These are phyloP conservation scores for cattle (Bos taurus) DNA, from an alignment of 2,113 vertebrate genomes.

Conservation along the genomic window ARS-UCD2.0 NC_037333.1:115915501-115916000, in stretches of 20 bases:
- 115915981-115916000: background rate
- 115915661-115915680: fast-evolving
- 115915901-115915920: background rate
- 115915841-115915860: background rate
- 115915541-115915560: background rate
- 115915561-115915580: background rate
- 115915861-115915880: background rate
- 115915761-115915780: background rate
- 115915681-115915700: fast-evolving
- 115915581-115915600: background rate
- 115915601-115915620: too few species aligned
- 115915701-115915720: background rate
- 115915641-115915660: background rate
- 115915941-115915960: background rate
- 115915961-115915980: background rate
- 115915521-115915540: fast-evolving
- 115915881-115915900: background rate
- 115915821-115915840: background rate
- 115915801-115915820: background rate
- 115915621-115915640: background rate
- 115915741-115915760: fast-evolving
- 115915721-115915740: background rate
- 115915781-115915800: background rate
- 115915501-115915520: too few species aligned
- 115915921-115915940: background rate